Percentiles rank a stretch among this genome's conserved stretches.
Conservation (phyloP, 1,140 invertebrate genomes). For the Aphelenchoides avenae region DNA sequence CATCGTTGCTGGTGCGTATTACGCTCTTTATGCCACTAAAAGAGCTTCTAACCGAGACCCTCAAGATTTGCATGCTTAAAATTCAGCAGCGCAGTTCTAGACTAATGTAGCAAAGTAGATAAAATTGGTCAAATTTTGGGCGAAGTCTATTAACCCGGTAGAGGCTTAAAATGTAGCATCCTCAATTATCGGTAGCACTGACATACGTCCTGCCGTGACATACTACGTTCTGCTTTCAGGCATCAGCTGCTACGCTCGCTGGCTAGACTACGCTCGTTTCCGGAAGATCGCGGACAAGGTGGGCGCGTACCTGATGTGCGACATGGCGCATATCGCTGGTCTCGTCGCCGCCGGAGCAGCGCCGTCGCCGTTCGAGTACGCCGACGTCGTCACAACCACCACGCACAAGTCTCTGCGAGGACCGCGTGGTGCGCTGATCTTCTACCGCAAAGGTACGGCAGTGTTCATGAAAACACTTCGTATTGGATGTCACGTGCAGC, state of each 20-base stretch:
- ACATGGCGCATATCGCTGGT: constrained; percentile 91
- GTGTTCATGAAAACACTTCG: constrained; percentile 8
- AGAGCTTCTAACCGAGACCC: neutral
- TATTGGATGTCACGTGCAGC: too few species aligned
- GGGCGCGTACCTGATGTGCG: constrained; percentile 81
- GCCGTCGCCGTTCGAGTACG: constrained; percentile 83
- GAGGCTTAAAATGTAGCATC: too few species aligned
- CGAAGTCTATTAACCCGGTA: too few species aligned
- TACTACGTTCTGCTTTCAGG: constrained; percentile 64
- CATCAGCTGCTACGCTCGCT: constrained; percentile 75
- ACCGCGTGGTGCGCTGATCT: constrained; percentile 65
- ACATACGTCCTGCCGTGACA: too few species aligned
- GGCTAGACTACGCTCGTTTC: constrained; percentile 79
- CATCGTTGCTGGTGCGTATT: constrained; percentile 74
- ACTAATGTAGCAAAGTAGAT: too few species aligned
- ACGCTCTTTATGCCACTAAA: constrained; percentile 3
- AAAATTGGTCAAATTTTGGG: too few species aligned
- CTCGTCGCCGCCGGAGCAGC: constrained; percentile 80
- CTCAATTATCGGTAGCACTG: too few species aligned
- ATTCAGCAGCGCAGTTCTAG: too few species aligned
- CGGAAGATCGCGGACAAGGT: constrained; percentile 79
- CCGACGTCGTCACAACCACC: constrained; percentile 73
- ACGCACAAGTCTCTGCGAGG: constrained; percentile 68
- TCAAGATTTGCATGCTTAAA: neutral
- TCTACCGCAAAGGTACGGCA: constrained; percentile 59